Base-by-base conservation (phyloP, 2,797 vertebrate species). In the Choloepus didactylus region DNA sequence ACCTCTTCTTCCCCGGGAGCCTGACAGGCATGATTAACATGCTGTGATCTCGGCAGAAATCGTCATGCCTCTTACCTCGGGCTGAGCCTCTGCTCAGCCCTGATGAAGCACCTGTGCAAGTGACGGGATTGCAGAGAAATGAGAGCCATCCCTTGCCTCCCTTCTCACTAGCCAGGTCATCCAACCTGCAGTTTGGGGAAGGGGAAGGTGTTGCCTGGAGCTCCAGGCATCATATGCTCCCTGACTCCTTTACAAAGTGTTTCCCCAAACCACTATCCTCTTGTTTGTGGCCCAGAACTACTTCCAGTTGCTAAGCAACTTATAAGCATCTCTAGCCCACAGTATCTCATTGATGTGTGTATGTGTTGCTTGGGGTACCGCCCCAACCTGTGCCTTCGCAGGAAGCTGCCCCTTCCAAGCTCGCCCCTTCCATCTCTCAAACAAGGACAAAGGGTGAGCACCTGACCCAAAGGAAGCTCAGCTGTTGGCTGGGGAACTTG, bases 291-390 rank as follows among this genome's bases (percentile, higher is more conserved):
- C 85, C 95, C 80, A 66, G 91, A 95, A 87, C 62, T 83, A 82
- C 89, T 94, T 94, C 89, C 31, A 23, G 97, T 97, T 97, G 97
- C 97, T 97, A 96, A 94, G 97, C 97, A 97, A 97, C 97, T 51
- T 76, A 27, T 19, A 69, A 76, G 95, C 77, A 87, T 80, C 93
- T 93, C 27, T 64, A 56, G 91, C 75, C 96, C 59, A 94, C n/a
- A 38, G 3, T 67, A 70, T 95, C 77, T 79, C 88, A 73, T 59
- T 51, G 87, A 94, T 9, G 8, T 77, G 85, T 77, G 75, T 67
- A n/a, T 4, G 1, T 51, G 44, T 88, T 76, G 41, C 49, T 38
- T 80, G 79, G 86, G 46, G 81, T 79, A 49, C 38, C 38, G 49
- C 59, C 62, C 23, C 27, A 19, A 49, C 18, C 54, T 70, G 1